Evolutionary conservation across 2,888 invertebrate genomes (phyloP).

Genomic region (Heliconius sara): DNA sequence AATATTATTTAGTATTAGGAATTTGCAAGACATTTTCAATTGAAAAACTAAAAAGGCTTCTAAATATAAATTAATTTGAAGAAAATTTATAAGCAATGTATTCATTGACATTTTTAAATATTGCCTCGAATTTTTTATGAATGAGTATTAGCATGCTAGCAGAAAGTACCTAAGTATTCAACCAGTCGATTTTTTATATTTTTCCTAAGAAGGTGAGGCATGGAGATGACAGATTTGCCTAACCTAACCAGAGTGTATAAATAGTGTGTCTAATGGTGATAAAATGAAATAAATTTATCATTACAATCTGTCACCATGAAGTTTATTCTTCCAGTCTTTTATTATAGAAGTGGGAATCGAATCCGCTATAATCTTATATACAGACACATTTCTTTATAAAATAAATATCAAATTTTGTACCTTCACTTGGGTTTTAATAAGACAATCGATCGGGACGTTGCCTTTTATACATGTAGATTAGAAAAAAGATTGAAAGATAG

Average conservation of each 20-base stretch:
- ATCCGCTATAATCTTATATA: not conserved
- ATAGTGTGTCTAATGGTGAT: no score
- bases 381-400: not conserved
- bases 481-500: constrained; percentile 29
- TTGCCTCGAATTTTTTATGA: no score
- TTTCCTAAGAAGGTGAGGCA: not conserved
- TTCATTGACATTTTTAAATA: not conserved
- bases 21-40: not conserved
- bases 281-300: no score
- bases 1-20: no score
- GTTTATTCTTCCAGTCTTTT: not conserved
- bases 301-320: no score
- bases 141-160: no score
- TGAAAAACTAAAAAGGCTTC: not conserved
- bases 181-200: not conserved
- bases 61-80: not conserved
- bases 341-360: not conserved
- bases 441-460: constrained; percentile 7
- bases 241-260: no score
- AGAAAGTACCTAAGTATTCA: not conserved
- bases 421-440: not conserved
- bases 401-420: not conserved
- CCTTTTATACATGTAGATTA: constrained; percentile 23
- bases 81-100: not conserved
- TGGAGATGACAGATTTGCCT: no score